phyloP scores from a whole-genome alignment of 2,797 vertebrate genomes.

The Aeoliscus strigatus region DNA sequence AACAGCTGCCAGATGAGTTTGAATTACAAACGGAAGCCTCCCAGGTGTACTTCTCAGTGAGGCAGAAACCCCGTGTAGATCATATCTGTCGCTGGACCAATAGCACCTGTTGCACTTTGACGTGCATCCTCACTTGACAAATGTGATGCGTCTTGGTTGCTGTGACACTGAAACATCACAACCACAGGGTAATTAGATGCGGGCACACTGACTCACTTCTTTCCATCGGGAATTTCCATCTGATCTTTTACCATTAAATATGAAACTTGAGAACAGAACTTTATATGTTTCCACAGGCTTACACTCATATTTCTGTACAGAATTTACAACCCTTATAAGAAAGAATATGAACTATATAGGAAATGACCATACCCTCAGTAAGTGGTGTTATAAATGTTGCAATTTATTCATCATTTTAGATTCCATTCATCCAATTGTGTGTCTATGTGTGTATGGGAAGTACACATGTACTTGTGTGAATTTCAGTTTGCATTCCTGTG shows the following conservation, averaged over 20 bases:
- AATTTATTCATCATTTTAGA: too few species aligned
- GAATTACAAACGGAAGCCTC: constrained; percentile 30
- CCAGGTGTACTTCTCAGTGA: constrained; percentile 20
- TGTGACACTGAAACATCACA: constrained; percentile 34
- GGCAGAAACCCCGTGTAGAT: constrained; percentile 9
- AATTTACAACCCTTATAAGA: too few species aligned
- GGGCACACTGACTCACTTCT: constrained; percentile 5
- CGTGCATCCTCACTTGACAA: constrained; percentile 10
- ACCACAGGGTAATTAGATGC: constrained; percentile 15
- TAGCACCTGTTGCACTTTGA: constrained; percentile 25
- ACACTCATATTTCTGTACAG: too few species aligned
- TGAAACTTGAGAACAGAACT: too few species aligned
- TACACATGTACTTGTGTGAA: constrained; percentile 12
- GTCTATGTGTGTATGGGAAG: too few species aligned
- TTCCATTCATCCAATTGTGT: too few species aligned
- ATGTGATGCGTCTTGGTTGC: constrained; percentile 35
- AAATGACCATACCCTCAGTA: too few species aligned
- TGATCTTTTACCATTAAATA: too few species aligned
- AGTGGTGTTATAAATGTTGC: too few species aligned
- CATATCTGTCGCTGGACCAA: neutral
- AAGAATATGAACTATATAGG: too few species aligned
- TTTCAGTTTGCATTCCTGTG: constrained; percentile 23
- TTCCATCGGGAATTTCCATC: constrained; percentile 16
- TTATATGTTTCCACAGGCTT: too few species aligned
- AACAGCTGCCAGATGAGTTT: constrained; percentile 24